Conservation (phyloP, 2,797 vertebrate species). For the Cetoscarus ocellatus region DNA sequence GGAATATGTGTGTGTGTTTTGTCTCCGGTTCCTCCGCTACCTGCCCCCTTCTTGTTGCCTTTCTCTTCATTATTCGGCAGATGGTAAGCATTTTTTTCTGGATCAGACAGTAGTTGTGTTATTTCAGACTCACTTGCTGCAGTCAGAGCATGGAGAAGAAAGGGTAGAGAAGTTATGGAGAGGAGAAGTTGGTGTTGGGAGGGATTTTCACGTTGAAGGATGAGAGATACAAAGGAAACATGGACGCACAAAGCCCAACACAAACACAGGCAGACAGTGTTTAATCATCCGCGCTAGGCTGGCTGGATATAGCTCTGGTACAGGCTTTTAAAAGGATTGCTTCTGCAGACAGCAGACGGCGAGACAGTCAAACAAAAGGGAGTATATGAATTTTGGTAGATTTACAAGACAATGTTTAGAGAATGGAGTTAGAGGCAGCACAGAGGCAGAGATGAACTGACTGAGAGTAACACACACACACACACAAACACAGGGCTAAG, state of each 20-base stretch:
- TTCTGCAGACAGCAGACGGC: conserved; percentile 47
- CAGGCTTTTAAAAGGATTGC: conserved; percentile 69
- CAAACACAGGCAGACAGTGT: conserved; percentile 31
- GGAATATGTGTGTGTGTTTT: conserved; percentile 40
- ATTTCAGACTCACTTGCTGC: conserved; percentile 14
- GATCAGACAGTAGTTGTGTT: conserved; percentile 34
- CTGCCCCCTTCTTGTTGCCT: conserved; percentile 52
- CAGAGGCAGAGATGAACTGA: conserved; percentile 20
- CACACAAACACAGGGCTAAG: too few species aligned
- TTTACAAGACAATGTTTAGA: conserved; percentile 37
- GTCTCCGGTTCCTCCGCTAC: conserved; percentile 51
- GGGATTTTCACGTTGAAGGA: conserved; percentile 39
- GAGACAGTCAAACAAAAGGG: conserved; percentile 47
- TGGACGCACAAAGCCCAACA: conserved; percentile 27
- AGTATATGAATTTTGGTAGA: conserved; percentile 37
- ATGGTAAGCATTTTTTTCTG: conserved; percentile 45
- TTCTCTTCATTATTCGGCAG: conserved; percentile 66
- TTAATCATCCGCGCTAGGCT: conserved; percentile 56
- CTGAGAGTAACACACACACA: conserved; percentile 1
- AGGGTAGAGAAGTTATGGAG: conserved; percentile 5
- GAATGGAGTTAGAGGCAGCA: conserved; percentile 30
- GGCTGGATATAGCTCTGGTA: conserved; percentile 34
- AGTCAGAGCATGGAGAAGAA: conserved; percentile 5
- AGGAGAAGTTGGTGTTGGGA: conserved; percentile 13
- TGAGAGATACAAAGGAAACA: conserved; percentile 16